Base-by-base conservation (phyloP, 2,888 invertebrate species). In the Charanyca ferruginea region DNA sequence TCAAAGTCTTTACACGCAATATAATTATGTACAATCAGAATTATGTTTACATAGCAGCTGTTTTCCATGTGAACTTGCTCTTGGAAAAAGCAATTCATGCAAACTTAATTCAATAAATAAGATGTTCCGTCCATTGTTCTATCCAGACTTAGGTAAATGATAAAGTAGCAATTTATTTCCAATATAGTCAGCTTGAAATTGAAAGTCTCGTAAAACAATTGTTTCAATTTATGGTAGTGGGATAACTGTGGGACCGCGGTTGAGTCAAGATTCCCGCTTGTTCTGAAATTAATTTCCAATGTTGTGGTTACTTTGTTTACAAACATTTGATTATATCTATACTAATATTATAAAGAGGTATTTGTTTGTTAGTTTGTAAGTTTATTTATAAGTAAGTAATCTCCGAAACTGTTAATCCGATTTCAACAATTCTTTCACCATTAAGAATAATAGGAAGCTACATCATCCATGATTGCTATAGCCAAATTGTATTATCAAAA, bases 181-280 rank as follows among this genome's bases (percentile, higher is more conserved):
- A 83, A 83, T 85, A 83, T 58, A 72, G 78, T 72, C 79, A 64
- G 62, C 67, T 84, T 73, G 80, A 80, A 82, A 84, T 84, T 81
- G 79, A 85, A 81, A 83, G 82, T 83, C 71, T 71, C 55, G 58
- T 72, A 60, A 66, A 79, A 82, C 80, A 85, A 87, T 89, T 87
- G 84, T 82, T 83, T 83, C 83, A 85, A 85, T 89, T 87, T 87
- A 88, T 86, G 70, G 80, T 79, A 77, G 66, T 65, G 66, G 71
- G 76, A 79, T 88, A 85, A 91, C 86, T 92, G 93, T 94, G 94
- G 89, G 94, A 94, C 73, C 87, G 93, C 87, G 92, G 93, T 92
- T 81, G 80, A 61, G 67, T 77, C 85, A 76, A 79, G 87, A 87
- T 93, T 93, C 91, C 88, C 91, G 90, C 82, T 90, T 83, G 76